phyloP scores from a whole-genome alignment of 2,797 vertebrate species.

The Lutjanus campechanus region DNA sequence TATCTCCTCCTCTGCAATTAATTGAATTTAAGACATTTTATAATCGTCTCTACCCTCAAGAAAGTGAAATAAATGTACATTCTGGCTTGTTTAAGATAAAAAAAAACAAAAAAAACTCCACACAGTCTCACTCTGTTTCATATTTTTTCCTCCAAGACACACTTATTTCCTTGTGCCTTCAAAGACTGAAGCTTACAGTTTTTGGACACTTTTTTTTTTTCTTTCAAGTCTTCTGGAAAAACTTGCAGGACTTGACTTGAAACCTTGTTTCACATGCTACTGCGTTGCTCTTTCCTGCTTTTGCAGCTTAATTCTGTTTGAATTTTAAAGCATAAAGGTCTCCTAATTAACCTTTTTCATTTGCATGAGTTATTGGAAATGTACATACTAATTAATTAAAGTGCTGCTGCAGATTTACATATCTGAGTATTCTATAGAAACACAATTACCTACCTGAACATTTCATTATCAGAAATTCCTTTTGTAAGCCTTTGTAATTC shows the following conservation, averaged over 20 bases:
- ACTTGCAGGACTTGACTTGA: slow-evolving; percentile 18
- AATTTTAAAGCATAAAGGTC: slow-evolving; percentile 50
- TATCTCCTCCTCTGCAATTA: slow-evolving; percentile 31
- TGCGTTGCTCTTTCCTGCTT: slow-evolving; percentile 19
- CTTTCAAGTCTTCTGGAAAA: slow-evolving; percentile 44
- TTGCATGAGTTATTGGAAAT: slow-evolving; percentile 42
- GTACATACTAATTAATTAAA: slow-evolving; percentile 37
- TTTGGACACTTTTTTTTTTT: slow-evolving; percentile 39
- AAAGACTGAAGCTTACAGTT: slow-evolving; percentile 41
- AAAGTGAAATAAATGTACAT: slow-evolving; percentile 53
- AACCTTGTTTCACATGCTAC: slow-evolving; percentile 13
- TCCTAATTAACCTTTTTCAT: slow-evolving; percentile 57
- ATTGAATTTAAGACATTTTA: slow-evolving; percentile 33
- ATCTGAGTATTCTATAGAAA: slow-evolving; percentile 26
- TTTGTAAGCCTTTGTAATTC: slow-evolving; percentile 14
- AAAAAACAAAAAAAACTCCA: slow-evolving; percentile 3
- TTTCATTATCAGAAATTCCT: background rate
- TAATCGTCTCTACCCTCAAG: background rate
- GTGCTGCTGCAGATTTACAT: slow-evolving; percentile 12
- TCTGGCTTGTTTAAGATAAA: slow-evolving; percentile 70
- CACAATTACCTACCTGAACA: slow-evolving; percentile 17
- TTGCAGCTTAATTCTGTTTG: slow-evolving; percentile 40
- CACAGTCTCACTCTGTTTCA: slow-evolving; percentile 22
- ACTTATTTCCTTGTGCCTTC: slow-evolving; percentile 36
- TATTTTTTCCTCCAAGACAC: slow-evolving; percentile 31